Base-by-base conservation (phyloP, 2,888 invertebrate species). In the Epinotia brunnichana region DNA sequence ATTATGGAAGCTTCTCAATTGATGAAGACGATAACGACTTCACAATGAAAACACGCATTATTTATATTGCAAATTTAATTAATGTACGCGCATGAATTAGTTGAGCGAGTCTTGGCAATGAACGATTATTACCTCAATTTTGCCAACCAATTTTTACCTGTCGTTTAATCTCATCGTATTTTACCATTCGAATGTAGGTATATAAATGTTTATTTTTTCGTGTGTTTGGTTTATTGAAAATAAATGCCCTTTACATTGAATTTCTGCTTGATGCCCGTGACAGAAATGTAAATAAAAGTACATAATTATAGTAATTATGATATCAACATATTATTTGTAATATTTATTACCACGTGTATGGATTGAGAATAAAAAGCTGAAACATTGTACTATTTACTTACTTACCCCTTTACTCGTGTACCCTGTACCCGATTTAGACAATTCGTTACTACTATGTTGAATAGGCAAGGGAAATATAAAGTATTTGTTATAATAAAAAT, bases 141-240 rank as follows among this genome's bases (percentile, higher is more conserved):
- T 67, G 15, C 10, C n/a, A 19, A 66, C 29, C 57, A 39, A 73
- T 62, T 68, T 62, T 17, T 21, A 54, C 19, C 53, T 19, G 56
- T 51, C 54, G 71, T 62, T 73, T 68, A 68, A 68, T 72, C 56
- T 61, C 56, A 35, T 39, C 61, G 35, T 67, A 67, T 48, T 67
- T 61, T 61, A 56, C 56, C 44, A 56, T 72, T 71, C n/a, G 35
- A 66, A 15, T 35, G 48, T 35, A 15, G 21, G 48, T 35, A 48
- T 56, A 56, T 41, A 21, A 70, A 24, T 51, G 48, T 59, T 24
- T 11, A n/a, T n/a, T 53, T 15, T 35, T 70, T 63, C 19, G 24
- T 63, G 60, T 60, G 11, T 60, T 53, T 60, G 59, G 41, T 60
- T 71, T 64, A 71, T 71, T 53, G 53, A 41, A 53, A 24, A 54